These are phyloP conservation scores for Microcebus murinus DNA, from an alignment of 2,113 vertebrate species.

Conservation along the genomic window DNA sequence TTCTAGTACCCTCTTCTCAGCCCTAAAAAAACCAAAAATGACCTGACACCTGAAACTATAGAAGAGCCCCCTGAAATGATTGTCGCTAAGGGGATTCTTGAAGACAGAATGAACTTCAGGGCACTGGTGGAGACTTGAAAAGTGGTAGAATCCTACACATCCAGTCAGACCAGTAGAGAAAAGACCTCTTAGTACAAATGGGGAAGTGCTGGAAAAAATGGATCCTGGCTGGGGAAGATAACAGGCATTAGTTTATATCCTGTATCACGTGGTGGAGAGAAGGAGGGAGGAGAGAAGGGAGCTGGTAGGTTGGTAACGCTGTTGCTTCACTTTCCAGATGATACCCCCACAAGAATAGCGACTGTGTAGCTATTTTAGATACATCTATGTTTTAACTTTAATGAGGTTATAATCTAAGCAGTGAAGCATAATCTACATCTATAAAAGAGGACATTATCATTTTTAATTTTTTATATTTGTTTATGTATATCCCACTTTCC, in stretches of 20 bases:
- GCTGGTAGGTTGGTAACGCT: background rate
- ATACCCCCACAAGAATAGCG: accelerated
- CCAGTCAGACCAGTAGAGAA: background rate
- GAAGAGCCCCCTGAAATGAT: background rate
- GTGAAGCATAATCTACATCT: background rate
- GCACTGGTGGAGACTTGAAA: too few relatives aligned
- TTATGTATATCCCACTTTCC: background rate
- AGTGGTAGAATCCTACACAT: background rate
- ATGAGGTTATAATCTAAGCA: background rate
- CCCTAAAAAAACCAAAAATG: background rate
- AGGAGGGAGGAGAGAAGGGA: too few relatives aligned
- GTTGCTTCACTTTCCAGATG: background rate
- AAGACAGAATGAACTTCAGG: background rate
- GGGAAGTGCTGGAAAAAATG: background rate
- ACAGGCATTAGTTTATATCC: too few relatives aligned
- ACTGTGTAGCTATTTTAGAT: too few relatives aligned
- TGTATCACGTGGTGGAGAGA: background rate
- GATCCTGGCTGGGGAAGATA: too few relatives aligned
- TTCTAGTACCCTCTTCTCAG: background rate
- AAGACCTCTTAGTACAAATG: accelerated
- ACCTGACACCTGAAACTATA: too few relatives aligned
- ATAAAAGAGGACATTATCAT: background rate
- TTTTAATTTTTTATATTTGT: background rate
- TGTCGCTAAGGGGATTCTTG: background rate
- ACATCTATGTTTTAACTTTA: background rate